Evolutionary conservation across 1,140 invertebrate genomes (phyloP), one percentile per base, ranked within the genome.

Genomic region (Trachelipus rathkii): DNA sequence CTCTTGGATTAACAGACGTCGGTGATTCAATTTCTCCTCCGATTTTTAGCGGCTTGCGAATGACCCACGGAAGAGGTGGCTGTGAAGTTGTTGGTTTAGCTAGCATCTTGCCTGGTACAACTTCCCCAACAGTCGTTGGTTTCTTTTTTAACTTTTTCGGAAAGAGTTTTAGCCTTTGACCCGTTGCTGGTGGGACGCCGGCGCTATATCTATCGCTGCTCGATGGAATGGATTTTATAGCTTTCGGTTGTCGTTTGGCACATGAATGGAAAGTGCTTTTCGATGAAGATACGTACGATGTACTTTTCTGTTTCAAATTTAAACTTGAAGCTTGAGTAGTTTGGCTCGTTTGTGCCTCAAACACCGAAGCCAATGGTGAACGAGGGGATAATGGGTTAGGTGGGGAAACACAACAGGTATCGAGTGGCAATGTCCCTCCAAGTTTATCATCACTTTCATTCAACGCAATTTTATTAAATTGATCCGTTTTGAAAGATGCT

Each of bases 191-290:
- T 15, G 50, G 50, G 8, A 60, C 50, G 6, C 33, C 33, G 11
- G 19, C 50, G 11, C 11, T 13, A 60, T 4, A 60, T 13, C 50
- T 13, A 19, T 60, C 50, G 50, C 50, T 60, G 50, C 50, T 60
- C 50, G 50, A 60, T 1, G 50, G 50, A 60, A 60, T 19, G 19
- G 50, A 60, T 8, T 60, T 60, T 13, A 60, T 60, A 60, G 50
- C 11, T 8, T 60, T 60, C 3, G 50, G 50, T 60, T 60, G 50
- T 19, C 50, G 50, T 60, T 60, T 60, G 11, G 50, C 11, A 60
- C 50, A 60, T 13, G 50, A 15, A 19, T 60, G 50, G 50, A 60
- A 60, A 60, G 50, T 60, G 50, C 50, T 60, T 60, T 60, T 60
- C 11, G 50, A 60, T 15, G 11, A 13, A 60, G 11, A 13, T 60